phyloP scores from a whole-genome alignment of 2,113 vertebrate species.

The Saguinus midas region DNA sequence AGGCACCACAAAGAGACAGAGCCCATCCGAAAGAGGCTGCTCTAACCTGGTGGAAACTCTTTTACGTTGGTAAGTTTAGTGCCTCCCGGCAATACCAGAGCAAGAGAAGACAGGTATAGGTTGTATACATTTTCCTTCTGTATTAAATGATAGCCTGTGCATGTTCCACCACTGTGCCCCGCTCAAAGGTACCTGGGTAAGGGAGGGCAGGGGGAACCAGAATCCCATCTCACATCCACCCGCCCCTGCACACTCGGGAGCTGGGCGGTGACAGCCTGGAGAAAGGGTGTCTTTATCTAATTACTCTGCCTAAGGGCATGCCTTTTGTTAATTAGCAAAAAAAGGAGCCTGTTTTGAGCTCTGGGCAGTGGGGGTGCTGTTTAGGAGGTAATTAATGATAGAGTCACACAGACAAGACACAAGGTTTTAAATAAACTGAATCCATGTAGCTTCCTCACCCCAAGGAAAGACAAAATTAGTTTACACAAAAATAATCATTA shows the following conservation, averaged over 20 bases:
- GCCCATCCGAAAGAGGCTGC: not conserved
- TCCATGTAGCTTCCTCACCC: not conserved
- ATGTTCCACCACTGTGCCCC: not conserved
- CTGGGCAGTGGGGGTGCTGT: too few relatives aligned
- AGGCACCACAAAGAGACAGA: not conserved
- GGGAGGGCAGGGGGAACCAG: too few relatives aligned
- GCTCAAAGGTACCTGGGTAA: not conserved
- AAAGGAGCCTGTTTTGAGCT: not conserved
- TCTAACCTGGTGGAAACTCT: not conserved
- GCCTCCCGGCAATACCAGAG: not conserved
- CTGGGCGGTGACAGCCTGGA: not conserved
- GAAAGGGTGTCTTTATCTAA: not conserved
- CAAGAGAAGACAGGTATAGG: not conserved
- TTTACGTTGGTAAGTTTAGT: not conserved
- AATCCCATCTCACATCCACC: not conserved
- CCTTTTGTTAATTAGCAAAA: not conserved
- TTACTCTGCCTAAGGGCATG: not conserved
- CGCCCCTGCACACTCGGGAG: not conserved
- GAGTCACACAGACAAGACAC: not conserved
- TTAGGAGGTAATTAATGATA: not conserved
- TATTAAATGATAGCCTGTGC: fast-evolving
- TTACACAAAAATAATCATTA: not conserved
- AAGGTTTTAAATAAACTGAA: not conserved
- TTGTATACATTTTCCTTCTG: not conserved
- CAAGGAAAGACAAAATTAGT: not conserved